Base-by-base conservation (phyloP, 2,888 invertebrate species). In the Cephus runcator region DNA sequence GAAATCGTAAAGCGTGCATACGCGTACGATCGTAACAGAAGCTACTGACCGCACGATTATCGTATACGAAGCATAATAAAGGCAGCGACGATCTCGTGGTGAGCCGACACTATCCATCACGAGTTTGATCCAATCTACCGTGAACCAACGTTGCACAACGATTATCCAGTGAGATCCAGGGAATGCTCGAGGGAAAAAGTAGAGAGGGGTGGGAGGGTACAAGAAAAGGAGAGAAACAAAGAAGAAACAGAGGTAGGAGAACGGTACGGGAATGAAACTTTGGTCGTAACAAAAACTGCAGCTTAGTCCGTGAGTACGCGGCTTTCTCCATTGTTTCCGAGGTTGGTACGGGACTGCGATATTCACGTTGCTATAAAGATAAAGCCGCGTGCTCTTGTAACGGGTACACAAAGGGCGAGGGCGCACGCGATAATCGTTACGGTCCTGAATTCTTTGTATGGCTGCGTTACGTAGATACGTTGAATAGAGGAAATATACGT, bases 331-430 rank as follows among this genome's bases (percentile, higher is more conserved):
- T 81, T 81, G 80, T 83, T 76, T 71, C 75, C 74, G 73, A 73
- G 68, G 75, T 75, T 69, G 73, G 35, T 56, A 71, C 71, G 31
- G 71, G 34, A 34, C 31, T 71, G 76, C 76, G 81, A 81, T 82
- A 79, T 78, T 78, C 79, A 76, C 80, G 77, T 80, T 73, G 77
- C 76, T 79, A 79, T 80, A 82, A 84, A 83, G 83, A 83, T 81
- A 80, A 82, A 85, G 77, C 82, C 81, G 81, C 81, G 40, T 56
- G 40, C 40, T 56, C 40, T 56, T 56, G 40, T 23, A 56, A 56
- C 40, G 15, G 40, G 40, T 23, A 23, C 15, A 56, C 40, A 56
- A 56, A 56, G 40, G 40, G 40, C 40, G 40, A 56, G 40, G 40
- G 40, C 23, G 40, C 40, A 56, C 40, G 40, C 40, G 40, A 56